Evolutionary conservation across 2,888 invertebrate genomes (phyloP).

Genomic region (Busseola fusca): DNA sequence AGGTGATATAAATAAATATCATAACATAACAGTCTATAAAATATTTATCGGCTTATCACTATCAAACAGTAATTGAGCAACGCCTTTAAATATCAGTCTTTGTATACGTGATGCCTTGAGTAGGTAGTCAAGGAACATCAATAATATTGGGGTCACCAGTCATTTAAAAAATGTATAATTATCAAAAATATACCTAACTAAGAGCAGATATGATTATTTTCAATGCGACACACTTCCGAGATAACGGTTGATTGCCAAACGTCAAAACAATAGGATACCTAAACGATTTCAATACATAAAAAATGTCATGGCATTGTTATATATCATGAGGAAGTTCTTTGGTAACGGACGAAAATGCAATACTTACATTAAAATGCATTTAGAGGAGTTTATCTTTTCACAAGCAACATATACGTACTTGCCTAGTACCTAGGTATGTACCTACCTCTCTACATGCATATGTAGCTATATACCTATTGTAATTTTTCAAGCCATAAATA

Average conservation of each 20-base stretch:
- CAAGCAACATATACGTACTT: background rate
- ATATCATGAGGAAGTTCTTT: background rate
- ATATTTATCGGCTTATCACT: conserved; percentile 67
- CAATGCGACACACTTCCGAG: conserved; percentile 24
- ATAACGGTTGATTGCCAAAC: conserved; percentile 23
- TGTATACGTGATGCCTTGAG: conserved; percentile 66
- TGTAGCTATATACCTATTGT: background rate
- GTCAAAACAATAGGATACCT: conserved; percentile 2
- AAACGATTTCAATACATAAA: background rate
- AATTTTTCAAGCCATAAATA: background rate
- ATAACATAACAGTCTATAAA: conserved; percentile 31
- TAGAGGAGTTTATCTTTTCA: background rate
- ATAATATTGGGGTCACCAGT: conserved; percentile 57
- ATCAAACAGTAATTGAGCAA: conserved; percentile 59
- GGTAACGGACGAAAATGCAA: background rate
- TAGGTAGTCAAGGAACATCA: conserved; percentile 40
- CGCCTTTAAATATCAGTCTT: conserved; percentile 62
- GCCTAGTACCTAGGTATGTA: background rate
- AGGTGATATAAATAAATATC: conserved; percentile 25
- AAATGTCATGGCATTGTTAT: background rate
- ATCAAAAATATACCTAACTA: conserved; percentile 39
- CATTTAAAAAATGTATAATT: conserved; percentile 42
- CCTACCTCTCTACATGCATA: background rate
- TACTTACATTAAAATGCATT: background rate
- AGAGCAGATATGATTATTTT: conserved; percentile 20